These are phyloP conservation scores for Haplotaxodon microlepis DNA, from an alignment of 2,113 vertebrate genomes.

Conservation along the genomic window DNA sequence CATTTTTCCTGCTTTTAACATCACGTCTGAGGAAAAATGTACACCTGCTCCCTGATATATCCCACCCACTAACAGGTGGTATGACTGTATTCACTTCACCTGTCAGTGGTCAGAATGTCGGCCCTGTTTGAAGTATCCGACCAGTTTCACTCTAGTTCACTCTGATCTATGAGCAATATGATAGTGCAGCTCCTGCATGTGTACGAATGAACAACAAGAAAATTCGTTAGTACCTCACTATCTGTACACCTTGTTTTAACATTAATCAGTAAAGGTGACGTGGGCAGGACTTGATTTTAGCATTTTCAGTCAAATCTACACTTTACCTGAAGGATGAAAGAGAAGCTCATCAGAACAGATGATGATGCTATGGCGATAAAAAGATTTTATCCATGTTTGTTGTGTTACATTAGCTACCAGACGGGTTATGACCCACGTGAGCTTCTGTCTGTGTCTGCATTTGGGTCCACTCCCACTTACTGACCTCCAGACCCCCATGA, in stretches of 20 bases:
- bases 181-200: neutral
- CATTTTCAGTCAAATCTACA: neutral
- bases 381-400: neutral
- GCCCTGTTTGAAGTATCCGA: neutral
- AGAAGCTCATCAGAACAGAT: neutral
- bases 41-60: neutral
- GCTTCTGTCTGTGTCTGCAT: neutral
- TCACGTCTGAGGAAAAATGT: neutral
- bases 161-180: neutral
- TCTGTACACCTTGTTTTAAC: neutral
- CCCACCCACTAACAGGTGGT: neutral
- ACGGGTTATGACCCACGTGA: neutral
- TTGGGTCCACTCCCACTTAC: neutral
- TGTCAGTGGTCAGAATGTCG: neutral
- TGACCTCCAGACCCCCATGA: neutral
- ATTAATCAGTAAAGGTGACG: neutral
- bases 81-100: neutral
- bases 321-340: neutral
- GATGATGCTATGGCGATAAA: neutral
- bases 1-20: neutral
- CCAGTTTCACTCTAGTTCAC: neutral
- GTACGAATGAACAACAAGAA: neutral
- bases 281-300: neutral
- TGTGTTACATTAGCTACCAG: neutral
- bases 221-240: neutral